A percentile compares a stretch with the other conserved stretches of the same genome.
Evolutionary conservation across 2,888 invertebrate species (phyloP).

Genomic region (Stegophylla sp.): DNA sequence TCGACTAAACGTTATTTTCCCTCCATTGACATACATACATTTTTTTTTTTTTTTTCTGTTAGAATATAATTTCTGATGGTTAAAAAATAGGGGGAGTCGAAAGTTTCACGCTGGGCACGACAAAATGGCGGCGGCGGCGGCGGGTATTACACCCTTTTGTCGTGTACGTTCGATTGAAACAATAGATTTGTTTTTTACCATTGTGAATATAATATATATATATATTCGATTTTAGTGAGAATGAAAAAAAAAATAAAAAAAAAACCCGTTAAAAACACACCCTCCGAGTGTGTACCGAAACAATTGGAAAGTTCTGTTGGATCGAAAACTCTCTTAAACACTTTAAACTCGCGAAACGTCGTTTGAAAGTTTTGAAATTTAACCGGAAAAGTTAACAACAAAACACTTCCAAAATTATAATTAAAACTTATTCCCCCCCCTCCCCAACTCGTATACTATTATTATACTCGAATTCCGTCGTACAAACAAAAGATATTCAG

Average conservation of each 20-base stretch:
- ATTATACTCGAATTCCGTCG: slow-evolving; percentile 23
- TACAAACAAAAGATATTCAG: slow-evolving; percentile 31
- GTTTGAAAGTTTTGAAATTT: slow-evolving; percentile 45
- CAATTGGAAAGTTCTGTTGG: slow-evolving; percentile 55
- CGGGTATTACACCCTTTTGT: slow-evolving; percentile 52
- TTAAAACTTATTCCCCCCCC: too few relatives aligned
- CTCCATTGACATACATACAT: slow-evolving; percentile 55
- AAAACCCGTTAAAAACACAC: slow-evolving; percentile 58
- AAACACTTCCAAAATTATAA: slow-evolving; percentile 50
- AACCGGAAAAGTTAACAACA: slow-evolving; percentile 46
- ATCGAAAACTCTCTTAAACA: slow-evolving; percentile 38
- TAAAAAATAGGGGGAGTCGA: slow-evolving; percentile 55
- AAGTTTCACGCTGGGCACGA: slow-evolving; percentile 56
- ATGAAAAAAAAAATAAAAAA: slow-evolving; percentile 31
- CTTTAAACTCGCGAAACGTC: slow-evolving; percentile 41
- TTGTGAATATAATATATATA: slow-evolving; percentile 31
- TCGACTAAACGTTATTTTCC: slow-evolving; percentile 58
- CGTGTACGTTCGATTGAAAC: slow-evolving; percentile 49
- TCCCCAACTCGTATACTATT: too few relatives aligned
- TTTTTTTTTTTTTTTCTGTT: slow-evolving; percentile 43
- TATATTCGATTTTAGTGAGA: slow-evolving; percentile 50
- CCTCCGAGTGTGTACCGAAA: slow-evolving; percentile 43
- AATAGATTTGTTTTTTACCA: slow-evolving; percentile 51
- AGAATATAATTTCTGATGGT: slow-evolving; percentile 54
- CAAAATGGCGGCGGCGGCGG: too few relatives aligned